Evolutionary conservation across 2,888 invertebrate species (phyloP), one percentile per base, ranked within the genome.

Genomic region (Pristionchus arcanus): DNA sequence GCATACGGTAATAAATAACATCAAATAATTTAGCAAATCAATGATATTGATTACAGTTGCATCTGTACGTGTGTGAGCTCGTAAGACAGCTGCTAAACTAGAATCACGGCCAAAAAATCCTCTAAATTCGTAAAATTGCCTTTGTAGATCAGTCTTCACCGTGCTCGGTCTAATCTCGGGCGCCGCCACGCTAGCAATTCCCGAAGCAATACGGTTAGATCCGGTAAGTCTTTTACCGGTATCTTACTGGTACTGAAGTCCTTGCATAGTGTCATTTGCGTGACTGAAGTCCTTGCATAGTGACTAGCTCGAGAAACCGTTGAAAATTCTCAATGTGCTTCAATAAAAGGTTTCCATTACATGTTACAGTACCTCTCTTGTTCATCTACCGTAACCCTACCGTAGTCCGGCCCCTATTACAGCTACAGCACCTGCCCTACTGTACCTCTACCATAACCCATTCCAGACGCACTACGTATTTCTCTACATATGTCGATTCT

Each of bases 161-260:
- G 90, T 93, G 2, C 87, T 94, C 37, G 95, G 95, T 81, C 86
- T 95, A 15, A 85, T 95, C 11, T 94, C 94, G 21, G 94, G 94
- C 28, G 89, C 92, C 21, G 90, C 94, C 5, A 95, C 95, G 0
- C 92, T 92, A 16, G 89, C 93, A 55, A 90, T 95, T 74, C 95
- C 95, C 28, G 83, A 92, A 19, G 93, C 94, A 13, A 93, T 94
- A 71, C 71, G 93, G 88, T 92, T 92, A 87, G 16, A 90, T 81
- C 84, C 42, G 42, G 42, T 49, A 49, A 11, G 42, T 9, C 42
- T 49, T 49, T 7, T 49, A 13, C 42, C 42, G 42, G 42, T 42
- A 42, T 42, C 42, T 42, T 42, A 42, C 42, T 42, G n/a, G n/a
- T n/a, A n/a, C n/a, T 42, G 42, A 42, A 42, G 42, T 42, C 42